These are phyloP conservation scores for Rhinogobius similis DNA, from an alignment of 2,113 vertebrate genomes.

Conservation along the genomic window DNA sequence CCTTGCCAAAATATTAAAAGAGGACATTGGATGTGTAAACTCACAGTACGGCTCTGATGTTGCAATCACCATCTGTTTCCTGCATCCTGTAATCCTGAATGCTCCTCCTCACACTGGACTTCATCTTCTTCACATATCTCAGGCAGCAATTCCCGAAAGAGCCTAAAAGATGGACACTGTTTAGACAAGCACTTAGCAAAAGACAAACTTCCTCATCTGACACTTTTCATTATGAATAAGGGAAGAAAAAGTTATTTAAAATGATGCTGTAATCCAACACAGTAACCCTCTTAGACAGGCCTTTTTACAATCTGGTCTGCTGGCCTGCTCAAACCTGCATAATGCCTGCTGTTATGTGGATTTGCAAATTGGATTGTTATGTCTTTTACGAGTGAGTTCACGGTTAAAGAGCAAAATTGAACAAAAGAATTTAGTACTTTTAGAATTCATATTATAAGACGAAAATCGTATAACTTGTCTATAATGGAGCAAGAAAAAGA, in stretches of 20 bases:
- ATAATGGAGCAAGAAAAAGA: no score
- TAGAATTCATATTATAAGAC: no score
- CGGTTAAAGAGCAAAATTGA: not conserved
- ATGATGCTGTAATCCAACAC: not conserved
- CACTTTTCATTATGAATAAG: not conserved
- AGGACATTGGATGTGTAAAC: conserved; percentile 27
- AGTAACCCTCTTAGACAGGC: not conserved
- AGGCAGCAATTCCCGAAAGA: conserved; percentile 77
- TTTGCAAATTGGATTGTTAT: not conserved
- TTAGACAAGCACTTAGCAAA: not conserved
- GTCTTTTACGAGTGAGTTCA: not conserved
- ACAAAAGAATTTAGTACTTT: not conserved
- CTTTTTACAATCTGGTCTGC: not conserved
- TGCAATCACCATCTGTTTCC: conserved; percentile 78
- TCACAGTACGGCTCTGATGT: conserved; percentile 76
- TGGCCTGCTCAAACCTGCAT: not conserved
- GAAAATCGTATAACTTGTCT: no score
- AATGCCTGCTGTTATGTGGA: not conserved
- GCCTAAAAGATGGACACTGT: conserved; percentile 43
- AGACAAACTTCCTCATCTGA: not conserved
- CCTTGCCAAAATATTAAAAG: not conserved
- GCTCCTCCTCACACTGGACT: accelerated
- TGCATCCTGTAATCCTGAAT: conserved; percentile 60
- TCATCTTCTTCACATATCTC: not conserved
- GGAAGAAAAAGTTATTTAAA: not conserved